These are phyloP conservation scores for Hypsibius dujardini DNA, from an alignment of 1,140 invertebrate species.

Conservation along the genomic window DNA sequence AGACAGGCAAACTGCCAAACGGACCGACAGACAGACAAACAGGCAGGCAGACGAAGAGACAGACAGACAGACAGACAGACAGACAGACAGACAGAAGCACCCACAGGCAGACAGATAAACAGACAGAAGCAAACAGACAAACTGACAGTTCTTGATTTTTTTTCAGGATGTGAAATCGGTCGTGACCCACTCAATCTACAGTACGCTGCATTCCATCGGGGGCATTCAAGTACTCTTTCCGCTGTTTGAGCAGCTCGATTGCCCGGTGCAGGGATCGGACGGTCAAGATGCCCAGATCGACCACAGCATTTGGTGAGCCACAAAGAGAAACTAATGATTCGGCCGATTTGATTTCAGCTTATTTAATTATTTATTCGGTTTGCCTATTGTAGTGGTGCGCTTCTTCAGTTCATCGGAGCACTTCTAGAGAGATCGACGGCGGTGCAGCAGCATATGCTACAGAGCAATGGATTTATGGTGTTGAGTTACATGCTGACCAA, in stretches of 20 bases:
- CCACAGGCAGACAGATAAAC: too few relatives aligned
- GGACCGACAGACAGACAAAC: too few relatives aligned
- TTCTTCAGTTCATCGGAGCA: slow-evolving; percentile 64
- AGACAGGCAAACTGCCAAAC: too few relatives aligned
- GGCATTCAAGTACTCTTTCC: slow-evolving; percentile 97
- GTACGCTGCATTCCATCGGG: slow-evolving; percentile 92
- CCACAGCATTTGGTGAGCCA: slow-evolving; percentile 35
- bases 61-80: too few relatives aligned
- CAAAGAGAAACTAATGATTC: too few relatives aligned
- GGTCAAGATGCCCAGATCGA: slow-evolving; percentile 30
- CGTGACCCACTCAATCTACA: slow-evolving; percentile 95
- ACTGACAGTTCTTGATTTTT: too few relatives aligned
- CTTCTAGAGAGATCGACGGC: slow-evolving; percentile 86
- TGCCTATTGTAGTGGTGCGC: slow-evolving; percentile 19
- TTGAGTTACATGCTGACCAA: slow-evolving; percentile 90
- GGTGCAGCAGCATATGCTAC: slow-evolving; percentile 96
- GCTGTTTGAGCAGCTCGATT: slow-evolving; percentile 87
- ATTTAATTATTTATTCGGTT: slow-evolving; percentile 21
- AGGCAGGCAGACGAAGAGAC: too few relatives aligned
- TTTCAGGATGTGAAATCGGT: slow-evolving; percentile 92
- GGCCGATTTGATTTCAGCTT: too few relatives aligned
- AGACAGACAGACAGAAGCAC: too few relatives aligned
- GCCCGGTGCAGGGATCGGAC: slow-evolving; percentile 40
- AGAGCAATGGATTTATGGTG: slow-evolving; percentile 88
- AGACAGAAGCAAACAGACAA: too few relatives aligned